Conservation (phyloP, 2,888 invertebrate genomes). For the Luffia ferchaultella region DNA sequence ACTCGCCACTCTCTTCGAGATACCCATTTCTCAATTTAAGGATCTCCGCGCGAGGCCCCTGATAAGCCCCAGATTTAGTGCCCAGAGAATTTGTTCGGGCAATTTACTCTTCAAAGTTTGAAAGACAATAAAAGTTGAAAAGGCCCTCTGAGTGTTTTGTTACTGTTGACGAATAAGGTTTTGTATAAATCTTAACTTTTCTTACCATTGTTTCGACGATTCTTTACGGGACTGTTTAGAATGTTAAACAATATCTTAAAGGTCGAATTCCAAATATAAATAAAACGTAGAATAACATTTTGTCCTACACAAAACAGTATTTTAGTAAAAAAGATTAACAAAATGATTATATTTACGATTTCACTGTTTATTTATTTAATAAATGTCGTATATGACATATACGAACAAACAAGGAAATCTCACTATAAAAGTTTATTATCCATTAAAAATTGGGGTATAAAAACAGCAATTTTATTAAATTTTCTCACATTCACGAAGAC, state of each 20-base stretch:
- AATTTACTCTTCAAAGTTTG: constrained; percentile 57
- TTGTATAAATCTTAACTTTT: constrained; percentile 25
- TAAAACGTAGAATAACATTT: background rate
- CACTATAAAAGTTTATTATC: too few species aligned
- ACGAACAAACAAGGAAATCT: too few species aligned
- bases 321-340: background rate
- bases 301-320: background rate
- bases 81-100: constrained; percentile 58
- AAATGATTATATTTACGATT: too few species aligned
- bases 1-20: constrained; percentile 27
- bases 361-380: too few species aligned
- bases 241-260: too few species aligned
- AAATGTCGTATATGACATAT: too few species aligned
- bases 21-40: constrained; percentile 55
- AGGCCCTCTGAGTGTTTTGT: background rate
- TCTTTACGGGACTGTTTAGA: too few species aligned
- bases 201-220: too few species aligned
- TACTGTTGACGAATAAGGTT: constrained; percentile 17
- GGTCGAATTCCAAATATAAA: background rate
- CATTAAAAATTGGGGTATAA: too few species aligned
- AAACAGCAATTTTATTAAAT: too few species aligned
- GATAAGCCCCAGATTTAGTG: constrained; percentile 59
- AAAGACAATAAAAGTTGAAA: constrained; percentile 57
- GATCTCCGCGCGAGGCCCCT: constrained; percentile 39
- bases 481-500: too few species aligned